Evolutionary conservation across 2,113 vertebrate genomes (phyloP), one percentile per base, ranked within the genome.

Genomic region (Polypterus senegalus): DNA sequence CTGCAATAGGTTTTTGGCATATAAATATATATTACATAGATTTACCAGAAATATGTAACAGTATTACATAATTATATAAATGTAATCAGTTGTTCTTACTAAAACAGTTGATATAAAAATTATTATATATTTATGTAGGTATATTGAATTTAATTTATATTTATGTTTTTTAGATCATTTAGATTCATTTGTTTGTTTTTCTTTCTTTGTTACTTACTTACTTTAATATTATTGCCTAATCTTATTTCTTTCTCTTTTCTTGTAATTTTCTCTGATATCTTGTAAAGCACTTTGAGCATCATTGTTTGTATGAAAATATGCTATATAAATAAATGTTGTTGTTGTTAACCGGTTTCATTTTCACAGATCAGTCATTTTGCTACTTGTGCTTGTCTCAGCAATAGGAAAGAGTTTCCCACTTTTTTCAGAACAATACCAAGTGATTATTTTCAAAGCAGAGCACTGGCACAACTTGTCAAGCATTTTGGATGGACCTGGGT

Each of bases 401-500:
- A 60, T 8, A 60, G 47, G 46, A 46, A 11, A 46, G 58, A 60
- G 45, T 60, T 60, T 46, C 58, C 58, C n/a, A 60, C n/a, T 46
- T 60, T 60, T 8, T 44, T 60, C 27, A 11, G 58, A 11, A 60
- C 58, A 10, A 27, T 27, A 10, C 58, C 58, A 4, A 46, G 58
- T 60, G 58, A 60, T 46, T 44, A 46, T 46, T 27, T 5, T 10
- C 58, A 60, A 46, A 10, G 27, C 27, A 60, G 47, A 5, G 58
- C 58, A 27, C 58, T 60, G n/a, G n/a, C 58, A 9, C 10, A 46
- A 9, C 45, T 60, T 11, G 58, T 60, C n/a, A 46, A 46, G 45
- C 58, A 60, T 46, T 60, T 60, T 60, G 11, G 58, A 10, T 60
- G 58, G 58, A 60, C 58, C n/a, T 60, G 45, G 4, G 5, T 60